phyloP scores from a whole-genome alignment of 2,888 invertebrate genomes.

The Epinotia demarniana region DNA sequence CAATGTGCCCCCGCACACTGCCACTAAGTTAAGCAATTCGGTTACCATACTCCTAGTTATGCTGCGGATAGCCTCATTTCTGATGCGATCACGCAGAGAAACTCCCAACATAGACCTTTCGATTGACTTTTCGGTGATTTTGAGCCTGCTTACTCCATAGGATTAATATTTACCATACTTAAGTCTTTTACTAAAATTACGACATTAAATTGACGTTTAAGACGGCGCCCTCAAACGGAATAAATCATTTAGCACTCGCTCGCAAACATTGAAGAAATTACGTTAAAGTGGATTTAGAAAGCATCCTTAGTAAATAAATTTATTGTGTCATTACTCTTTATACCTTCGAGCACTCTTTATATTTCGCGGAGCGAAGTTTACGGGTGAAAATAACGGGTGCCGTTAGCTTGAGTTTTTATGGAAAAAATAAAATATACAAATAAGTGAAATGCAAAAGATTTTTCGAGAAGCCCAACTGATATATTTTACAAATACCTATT shows the following conservation, averaged over 20 bases:
- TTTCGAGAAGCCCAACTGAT: too few relatives aligned
- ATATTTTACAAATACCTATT: too few relatives aligned
- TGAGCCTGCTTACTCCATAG: too few relatives aligned
- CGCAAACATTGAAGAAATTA: conserved; percentile 40
- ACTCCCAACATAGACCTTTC: too few relatives aligned
- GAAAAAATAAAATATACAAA: background rate
- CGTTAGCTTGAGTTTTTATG: background rate
- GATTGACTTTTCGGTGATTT: too few relatives aligned
- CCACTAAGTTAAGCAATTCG: too few relatives aligned
- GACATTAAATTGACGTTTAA: conserved; percentile 17
- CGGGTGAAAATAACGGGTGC: conserved; percentile 19
- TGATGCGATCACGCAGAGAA: too few relatives aligned
- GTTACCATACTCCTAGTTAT: too few relatives aligned
- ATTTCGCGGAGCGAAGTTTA: conserved; percentile 9
- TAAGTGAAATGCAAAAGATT: too few relatives aligned
- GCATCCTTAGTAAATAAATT: conserved; percentile 43
- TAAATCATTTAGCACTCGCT: conserved; percentile 38
- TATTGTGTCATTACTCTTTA: conserved; percentile 41
- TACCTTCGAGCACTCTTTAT: conserved; percentile 31
- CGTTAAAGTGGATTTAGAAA: conserved; percentile 44
- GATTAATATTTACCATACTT: background rate
- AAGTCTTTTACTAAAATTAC: background rate
- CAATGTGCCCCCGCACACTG: too few relatives aligned
- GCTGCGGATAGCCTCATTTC: too few relatives aligned
- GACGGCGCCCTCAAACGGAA: conserved; percentile 10